Base-by-base conservation (phyloP, 2,888 invertebrate species). In the Oscheius onirici region DNA sequence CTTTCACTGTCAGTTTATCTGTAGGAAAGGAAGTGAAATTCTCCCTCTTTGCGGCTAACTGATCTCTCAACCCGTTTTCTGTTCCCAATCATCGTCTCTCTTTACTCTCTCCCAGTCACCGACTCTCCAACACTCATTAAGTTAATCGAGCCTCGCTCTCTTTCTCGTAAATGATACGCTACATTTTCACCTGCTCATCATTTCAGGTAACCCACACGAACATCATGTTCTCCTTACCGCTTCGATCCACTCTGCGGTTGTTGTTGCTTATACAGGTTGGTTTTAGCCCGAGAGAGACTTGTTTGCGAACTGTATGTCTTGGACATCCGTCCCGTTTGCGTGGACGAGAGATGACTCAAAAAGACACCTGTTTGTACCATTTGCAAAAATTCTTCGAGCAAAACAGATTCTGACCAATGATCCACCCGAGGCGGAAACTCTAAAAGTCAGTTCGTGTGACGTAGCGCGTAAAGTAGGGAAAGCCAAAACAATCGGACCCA, bases 171-270 rank as follows among this genome's bases (percentile, higher is more conserved):
- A 40, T 5, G 58, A n/a, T 20, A n/a, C 13, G 2, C 15, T 15
- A 8, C 40, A 40, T 41, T 41, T 8, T 52, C 26, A 52, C 20
- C 26, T 52, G 26, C 24, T 22, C 13, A 2, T 52, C 52, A 34
- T 24, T 57, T 58, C 58, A 58, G 58, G 58, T 58, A 58, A 58
- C 24, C 55, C 22, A 24, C 55, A 55, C 34, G 34, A 34, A 34
- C 34, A 41, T 41, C 13, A 58, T 58, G 58, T 41, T 43, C 43
- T 22, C 24, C 2, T 28, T 17, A 2, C 40, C 58, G 58, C 41
- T 22, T 20, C 17, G 41, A 8, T 22, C 20, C 41, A n/a, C 41
- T 8, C 22, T 58, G n/a, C 40, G 58, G 41, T 41, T 58, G n/a
- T 58, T 58, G 58, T 58, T 58, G 24, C 41, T 43, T 15, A 46